Percentiles rank a stretch among this genome's conserved stretches.
Conservation (phyloP, 2,797 vertebrate genomes). For the Melanotaenia trifasciata region DNA sequence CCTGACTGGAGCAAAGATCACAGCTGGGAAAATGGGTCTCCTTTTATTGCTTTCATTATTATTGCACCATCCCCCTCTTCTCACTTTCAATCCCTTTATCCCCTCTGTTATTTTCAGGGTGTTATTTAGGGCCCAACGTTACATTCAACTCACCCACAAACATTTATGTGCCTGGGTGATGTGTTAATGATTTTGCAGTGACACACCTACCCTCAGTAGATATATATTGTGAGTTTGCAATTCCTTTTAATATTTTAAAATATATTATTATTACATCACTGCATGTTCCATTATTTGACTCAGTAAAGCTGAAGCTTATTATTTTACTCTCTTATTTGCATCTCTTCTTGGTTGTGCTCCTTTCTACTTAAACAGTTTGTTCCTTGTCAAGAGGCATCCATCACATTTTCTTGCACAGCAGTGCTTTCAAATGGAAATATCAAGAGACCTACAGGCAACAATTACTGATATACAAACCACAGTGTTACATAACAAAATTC, state of each 20-base stretch:
- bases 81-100: conserved; percentile 29
- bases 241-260: background rate
- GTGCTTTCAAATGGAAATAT: conserved; percentile 59
- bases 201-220: conserved; percentile 35
- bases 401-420: conserved; percentile 56
- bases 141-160: conserved; percentile 43
- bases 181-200: conserved; percentile 53
- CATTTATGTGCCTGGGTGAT: conserved; percentile 47
- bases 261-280: conserved; percentile 20
- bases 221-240: conserved; percentile 28
- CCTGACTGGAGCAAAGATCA: conserved; percentile 60
- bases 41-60: conserved; percentile 74
- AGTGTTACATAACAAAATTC: conserved; percentile 56
- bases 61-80: conserved; percentile 49
- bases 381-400: conserved; percentile 64
- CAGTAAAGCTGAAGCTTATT: conserved; percentile 9
- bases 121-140: conserved; percentile 59
- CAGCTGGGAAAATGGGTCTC: conserved; percentile 64
- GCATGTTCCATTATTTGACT: conserved; percentile 14
- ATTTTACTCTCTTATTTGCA: conserved; percentile 19
- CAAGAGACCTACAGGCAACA: conserved; percentile 43
- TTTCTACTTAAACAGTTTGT: conserved; percentile 45
- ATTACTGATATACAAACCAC: conserved; percentile 52
- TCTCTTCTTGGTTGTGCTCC: conserved; percentile 24
- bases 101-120: conserved; percentile 48